Percentiles rank a stretch among this genome's conserved stretches.
These are phyloP conservation scores for Atta cephalotes DNA, from an alignment of 1,140 invertebrate species.

Conservation along the genomic window DNA sequence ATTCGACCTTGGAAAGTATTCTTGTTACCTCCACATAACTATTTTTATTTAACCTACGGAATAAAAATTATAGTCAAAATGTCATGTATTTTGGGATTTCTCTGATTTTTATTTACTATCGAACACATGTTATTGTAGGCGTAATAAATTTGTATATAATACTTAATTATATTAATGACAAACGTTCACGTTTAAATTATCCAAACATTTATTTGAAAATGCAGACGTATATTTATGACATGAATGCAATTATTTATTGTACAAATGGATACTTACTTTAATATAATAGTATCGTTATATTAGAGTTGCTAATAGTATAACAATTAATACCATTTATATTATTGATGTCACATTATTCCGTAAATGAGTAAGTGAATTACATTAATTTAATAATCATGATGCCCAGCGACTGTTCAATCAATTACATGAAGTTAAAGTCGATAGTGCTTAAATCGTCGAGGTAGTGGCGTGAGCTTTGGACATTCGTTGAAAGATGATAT, in stretches of 20 bases:
- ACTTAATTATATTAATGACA: not conserved
- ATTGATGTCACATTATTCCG: constrained; percentile 37
- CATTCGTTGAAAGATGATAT: not conserved
- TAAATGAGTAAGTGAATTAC: constrained; percentile 47
- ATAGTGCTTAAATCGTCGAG: not conserved
- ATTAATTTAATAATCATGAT: constrained; percentile 21
- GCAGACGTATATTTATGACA: not conserved
- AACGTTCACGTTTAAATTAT: not conserved
- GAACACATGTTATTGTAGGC: not conserved
- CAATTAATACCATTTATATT: constrained; percentile 40
- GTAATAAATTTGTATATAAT: not conserved
- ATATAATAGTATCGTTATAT: not conserved
- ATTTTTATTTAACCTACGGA: not conserved
- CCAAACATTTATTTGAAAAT: constrained; percentile 34
- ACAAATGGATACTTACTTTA: constrained; percentile 1
- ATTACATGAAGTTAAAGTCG: constrained; percentile 46
- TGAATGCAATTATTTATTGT: constrained; percentile 16
- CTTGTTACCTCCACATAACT: not conserved
- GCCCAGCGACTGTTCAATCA: not conserved
- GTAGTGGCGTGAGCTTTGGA: not conserved
- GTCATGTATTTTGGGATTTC: not conserved
- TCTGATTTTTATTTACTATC: not conserved
- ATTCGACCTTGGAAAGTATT: constrained; percentile 17
- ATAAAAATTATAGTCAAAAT: not conserved
- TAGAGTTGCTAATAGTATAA: not conserved